phyloP scores from a whole-genome alignment of 2,888 invertebrate species.

The Zhengitettix transpicula region DNA sequence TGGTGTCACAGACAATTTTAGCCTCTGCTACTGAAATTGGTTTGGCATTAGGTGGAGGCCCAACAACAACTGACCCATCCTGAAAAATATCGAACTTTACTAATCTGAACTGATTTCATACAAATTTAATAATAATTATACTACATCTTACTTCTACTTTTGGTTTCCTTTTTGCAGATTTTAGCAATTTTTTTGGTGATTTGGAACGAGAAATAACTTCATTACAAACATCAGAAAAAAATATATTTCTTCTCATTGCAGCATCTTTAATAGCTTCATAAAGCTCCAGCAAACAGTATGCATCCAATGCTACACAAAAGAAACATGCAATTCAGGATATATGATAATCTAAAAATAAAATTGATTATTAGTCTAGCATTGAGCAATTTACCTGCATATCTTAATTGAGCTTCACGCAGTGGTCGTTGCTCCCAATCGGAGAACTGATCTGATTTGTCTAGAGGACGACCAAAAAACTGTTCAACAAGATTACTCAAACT shows the following conservation, averaged over 20 bases:
- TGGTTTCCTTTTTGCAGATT: neutral
- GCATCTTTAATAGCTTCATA: constrained; percentile 44
- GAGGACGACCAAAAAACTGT: constrained; percentile 53
- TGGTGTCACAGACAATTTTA: constrained; percentile 40
- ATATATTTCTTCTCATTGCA: constrained; percentile 32
- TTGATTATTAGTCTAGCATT: no score
- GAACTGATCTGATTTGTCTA: constrained; percentile 80
- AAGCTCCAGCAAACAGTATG: constrained; percentile 67
- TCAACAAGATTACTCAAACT: constrained; percentile 60
- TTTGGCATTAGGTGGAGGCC: neutral
- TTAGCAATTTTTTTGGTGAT: neutral
- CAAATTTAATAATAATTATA: no score
- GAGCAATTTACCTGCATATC: constrained; percentile 45
- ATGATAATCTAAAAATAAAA: no score
- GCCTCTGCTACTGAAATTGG: constrained; percentile 14
- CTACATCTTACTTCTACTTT: neutral
- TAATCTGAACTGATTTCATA: no score
- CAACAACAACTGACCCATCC: neutral
- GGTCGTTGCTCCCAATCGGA: constrained; percentile 83
- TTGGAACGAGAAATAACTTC: constrained; percentile 18
- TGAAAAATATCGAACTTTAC: neutral
- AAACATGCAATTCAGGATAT: neutral
- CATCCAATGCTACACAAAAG: constrained; percentile 53
- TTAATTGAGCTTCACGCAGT: constrained; percentile 55
- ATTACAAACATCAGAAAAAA: constrained; percentile 45